Percentiles rank a stretch among this genome's conserved stretches.
phyloP scores from a whole-genome alignment of 2,797 vertebrate species.

The Poecilia wingei region DNA sequence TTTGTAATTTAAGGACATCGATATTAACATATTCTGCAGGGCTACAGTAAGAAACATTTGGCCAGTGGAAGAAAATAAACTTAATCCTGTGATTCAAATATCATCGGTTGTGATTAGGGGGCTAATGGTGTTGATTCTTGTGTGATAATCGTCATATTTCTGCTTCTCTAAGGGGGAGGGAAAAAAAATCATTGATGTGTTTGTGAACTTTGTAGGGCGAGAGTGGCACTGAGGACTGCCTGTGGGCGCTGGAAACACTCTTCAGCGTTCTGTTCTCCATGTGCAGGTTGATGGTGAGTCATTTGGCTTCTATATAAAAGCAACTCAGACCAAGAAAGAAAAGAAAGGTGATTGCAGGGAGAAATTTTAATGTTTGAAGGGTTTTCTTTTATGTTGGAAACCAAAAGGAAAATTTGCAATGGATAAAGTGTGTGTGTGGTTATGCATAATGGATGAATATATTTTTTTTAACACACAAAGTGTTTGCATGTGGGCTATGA shows the following conservation, averaged over 20 bases:
- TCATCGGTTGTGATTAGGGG: conserved; percentile 14
- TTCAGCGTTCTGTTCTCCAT: conserved; percentile 95
- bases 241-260: conserved; percentile 93
- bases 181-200: conserved; percentile 42
- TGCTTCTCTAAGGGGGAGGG: conserved; percentile 31
- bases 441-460: conserved; percentile 65
- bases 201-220: conserved; percentile 86
- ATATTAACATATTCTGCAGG: background rate
- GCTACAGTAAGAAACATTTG: background rate
- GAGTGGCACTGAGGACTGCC: conserved; percentile 90
- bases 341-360: conserved; percentile 31
- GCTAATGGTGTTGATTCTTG: conserved; percentile 23
- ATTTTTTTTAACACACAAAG: conserved; percentile 71
- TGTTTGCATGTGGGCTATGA: conserved; percentile 58
- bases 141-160: conserved; percentile 32
- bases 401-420: conserved; percentile 39
- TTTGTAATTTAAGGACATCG: background rate
- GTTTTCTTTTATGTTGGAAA: conserved; percentile 51
- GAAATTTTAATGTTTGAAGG: conserved; percentile 36
- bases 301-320: conserved; percentile 43
- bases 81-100: conserved; percentile 15
- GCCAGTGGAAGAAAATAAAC: conserved; percentile 2
- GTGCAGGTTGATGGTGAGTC: conserved; percentile 97
- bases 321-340: conserved; percentile 23
- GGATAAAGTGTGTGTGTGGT: conserved; percentile 22